Conservation (phyloP, 2,113 vertebrate genomes). For the Natator depressus region DNA sequence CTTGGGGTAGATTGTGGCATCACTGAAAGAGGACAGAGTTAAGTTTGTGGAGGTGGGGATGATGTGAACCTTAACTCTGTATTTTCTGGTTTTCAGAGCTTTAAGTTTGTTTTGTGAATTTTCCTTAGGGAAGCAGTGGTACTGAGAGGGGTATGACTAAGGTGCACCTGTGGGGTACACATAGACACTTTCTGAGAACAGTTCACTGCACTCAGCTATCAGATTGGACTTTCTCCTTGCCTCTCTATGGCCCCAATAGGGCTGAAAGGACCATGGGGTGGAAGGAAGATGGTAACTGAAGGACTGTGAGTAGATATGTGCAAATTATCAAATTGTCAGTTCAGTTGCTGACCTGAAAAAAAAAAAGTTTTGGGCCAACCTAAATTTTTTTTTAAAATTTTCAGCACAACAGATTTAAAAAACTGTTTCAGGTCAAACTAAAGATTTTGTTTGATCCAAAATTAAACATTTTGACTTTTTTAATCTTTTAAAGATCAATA, state of each 20-base stretch:
- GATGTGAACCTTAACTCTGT: background rate
- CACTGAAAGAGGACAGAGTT: background rate
- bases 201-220: background rate
- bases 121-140: background rate
- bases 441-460: too few relatives aligned
- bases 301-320: too few relatives aligned
- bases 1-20: background rate
- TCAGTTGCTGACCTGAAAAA: too few relatives aligned
- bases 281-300: background rate
- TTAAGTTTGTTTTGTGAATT: background rate
- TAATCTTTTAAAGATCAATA: too few relatives aligned
- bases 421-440: too few relatives aligned
- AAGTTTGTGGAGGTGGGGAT: background rate
- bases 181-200: background rate
- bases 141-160: background rate
- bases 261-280: background rate
- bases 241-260: background rate
- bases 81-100: background rate
- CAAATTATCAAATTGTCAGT: too few relatives aligned
- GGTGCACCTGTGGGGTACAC: too few relatives aligned
- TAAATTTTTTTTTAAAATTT: too few relatives aligned
- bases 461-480: too few relatives aligned
- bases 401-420: too few relatives aligned
- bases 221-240: background rate
- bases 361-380: too few relatives aligned